Percentiles rank a stretch among this genome's conserved stretches.
These are phyloP conservation scores for Acleris sparsana DNA, from an alignment of 2,888 invertebrate genomes.

Conservation along the genomic window DNA sequence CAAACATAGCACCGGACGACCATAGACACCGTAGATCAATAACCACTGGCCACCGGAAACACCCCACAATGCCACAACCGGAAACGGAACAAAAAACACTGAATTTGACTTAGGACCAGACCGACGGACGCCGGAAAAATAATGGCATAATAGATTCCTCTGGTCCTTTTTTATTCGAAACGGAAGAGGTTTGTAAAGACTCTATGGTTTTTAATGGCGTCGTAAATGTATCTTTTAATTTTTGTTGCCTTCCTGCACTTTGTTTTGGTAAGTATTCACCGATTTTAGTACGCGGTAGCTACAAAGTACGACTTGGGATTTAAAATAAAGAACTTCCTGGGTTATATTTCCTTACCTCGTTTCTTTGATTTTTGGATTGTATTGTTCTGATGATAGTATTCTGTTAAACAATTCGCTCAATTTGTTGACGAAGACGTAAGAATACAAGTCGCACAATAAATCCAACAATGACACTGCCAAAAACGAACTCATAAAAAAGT, in stretches of 20 bases:
- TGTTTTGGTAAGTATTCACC: conserved; percentile 10
- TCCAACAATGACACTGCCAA: too few species aligned
- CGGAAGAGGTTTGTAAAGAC: conserved; percentile 67
- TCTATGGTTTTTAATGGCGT: conserved; percentile 13
- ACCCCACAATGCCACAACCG: conserved; percentile 27
- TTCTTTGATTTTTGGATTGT: too few species aligned
- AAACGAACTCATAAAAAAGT: too few species aligned
- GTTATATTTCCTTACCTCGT: too few species aligned
- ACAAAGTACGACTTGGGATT: not conserved
- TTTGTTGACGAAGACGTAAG: too few species aligned
- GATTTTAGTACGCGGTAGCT: conserved; percentile 8
- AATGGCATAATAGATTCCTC: conserved; percentile 26
- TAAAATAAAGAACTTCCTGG: too few species aligned
- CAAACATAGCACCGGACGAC: too few species aligned
- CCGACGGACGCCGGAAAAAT: conserved; percentile 28
- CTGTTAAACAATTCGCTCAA: too few species aligned
- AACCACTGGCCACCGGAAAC: conserved; percentile 11
- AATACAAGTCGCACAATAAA: too few species aligned
- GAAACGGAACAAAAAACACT: conserved; percentile 38
- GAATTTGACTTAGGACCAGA: conserved; percentile 39
- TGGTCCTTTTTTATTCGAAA: conserved; percentile 40
- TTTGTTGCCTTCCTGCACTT: conserved; percentile 21
- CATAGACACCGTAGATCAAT: not conserved
- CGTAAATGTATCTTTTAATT: conserved; percentile 20
- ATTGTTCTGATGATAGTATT: too few species aligned